Evolutionary conservation across 92 coral and sea anemone species (phyloP), one percentile per base, ranked within the genome.

Genomic region (Phenganax subtilis): DNA sequence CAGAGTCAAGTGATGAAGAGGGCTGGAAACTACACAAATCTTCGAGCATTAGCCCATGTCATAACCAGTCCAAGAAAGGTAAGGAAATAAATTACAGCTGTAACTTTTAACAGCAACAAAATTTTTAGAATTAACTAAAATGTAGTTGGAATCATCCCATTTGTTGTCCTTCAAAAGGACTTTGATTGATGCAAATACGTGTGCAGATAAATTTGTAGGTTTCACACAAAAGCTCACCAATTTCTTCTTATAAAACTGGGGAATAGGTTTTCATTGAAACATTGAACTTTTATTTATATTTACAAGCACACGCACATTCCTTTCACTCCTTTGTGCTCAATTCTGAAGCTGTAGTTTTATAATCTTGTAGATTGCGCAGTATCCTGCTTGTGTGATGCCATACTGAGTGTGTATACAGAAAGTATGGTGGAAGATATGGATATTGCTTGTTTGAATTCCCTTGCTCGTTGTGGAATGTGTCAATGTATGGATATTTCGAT

Each of bases 401-500:
- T 79, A 60, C 28, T 79, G 59, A 10, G 55, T 20, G 61, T 54
- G 51, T 79, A 79, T 61, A 54, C 63, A 17, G 47, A 51, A 62
- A 79, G 73, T 52, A 53, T 59, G 15, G 83, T 79, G 83, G 73
- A 79, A 20, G 83, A 79, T 1, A 30, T 79, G 12, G 83, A 79
- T 51, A 47, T 79, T 6, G 83, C 27, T 8, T 63, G 74, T 79
- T 29, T 79, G 62, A 79, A 51, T 53, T 47, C 83, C n/a, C 83
- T 79, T 25, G 67, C 83, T 11, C 83, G 74, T 37, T 79, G 61
- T 79, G 83, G 83, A 9, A 54, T 52, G 20, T 79, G 83, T 64
- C 51, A 20, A 17, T 79, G 83, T 12, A 79, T 79, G 74, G 63
- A 79, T 44, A 47, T 65, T 51, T 79, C 83, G 7, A 25, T 9